Conservation (phyloP, 2,888 invertebrate species). For the Halocaridina rubra region DNA sequence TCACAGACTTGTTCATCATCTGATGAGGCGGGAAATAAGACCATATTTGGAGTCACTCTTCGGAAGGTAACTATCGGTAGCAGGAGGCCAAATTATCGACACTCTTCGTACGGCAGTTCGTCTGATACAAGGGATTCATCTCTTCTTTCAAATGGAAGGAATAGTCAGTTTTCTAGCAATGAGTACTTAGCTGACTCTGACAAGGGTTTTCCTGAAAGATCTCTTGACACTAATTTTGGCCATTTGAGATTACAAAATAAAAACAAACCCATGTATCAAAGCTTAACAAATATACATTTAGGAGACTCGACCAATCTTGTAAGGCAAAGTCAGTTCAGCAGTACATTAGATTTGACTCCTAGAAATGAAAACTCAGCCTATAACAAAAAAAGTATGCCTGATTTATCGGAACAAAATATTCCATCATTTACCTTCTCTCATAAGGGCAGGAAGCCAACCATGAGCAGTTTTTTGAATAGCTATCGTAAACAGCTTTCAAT, state of each 20-base stretch:
- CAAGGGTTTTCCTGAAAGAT: background rate
- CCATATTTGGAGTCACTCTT: constrained; percentile 46
- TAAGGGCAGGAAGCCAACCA: constrained; percentile 18
- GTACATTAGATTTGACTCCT: background rate
- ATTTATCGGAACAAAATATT: background rate
- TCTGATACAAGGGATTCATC: too few species aligned
- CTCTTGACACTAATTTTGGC: background rate
- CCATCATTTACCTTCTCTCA: constrained; percentile 21
- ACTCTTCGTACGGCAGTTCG: constrained; percentile 13
- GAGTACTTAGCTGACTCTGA: background rate
- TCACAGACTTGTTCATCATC: background rate
- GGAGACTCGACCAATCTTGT: background rate
- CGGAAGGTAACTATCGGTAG: background rate
- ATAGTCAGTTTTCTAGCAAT: background rate
- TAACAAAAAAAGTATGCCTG: background rate
- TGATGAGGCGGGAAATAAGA: background rate
- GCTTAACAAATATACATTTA: background rate
- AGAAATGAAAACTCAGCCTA: too few species aligned
- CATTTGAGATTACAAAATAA: constrained; percentile 10
- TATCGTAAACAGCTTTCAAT: constrained; percentile 32
- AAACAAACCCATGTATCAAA: background rate
- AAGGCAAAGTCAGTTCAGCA: background rate
- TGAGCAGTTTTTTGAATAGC: constrained; percentile 30
- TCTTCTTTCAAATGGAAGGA: too few species aligned
- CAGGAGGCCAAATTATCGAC: background rate